Percentiles rank a stretch among this genome's conserved stretches.
Conservation (phyloP, 2,888 invertebrate species). For the Electrophaes corylata region DNA sequence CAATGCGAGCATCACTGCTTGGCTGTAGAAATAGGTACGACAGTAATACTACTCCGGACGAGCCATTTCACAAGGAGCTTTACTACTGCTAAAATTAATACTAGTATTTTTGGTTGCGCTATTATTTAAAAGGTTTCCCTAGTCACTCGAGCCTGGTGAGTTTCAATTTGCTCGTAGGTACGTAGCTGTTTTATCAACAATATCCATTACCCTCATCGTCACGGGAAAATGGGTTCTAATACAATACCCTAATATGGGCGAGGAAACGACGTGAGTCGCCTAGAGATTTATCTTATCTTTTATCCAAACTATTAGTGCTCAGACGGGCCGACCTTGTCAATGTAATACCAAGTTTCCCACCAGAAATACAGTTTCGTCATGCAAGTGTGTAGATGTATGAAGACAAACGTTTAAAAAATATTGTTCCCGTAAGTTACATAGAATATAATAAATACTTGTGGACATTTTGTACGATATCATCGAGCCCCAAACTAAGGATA, state of each 20-base stretch:
- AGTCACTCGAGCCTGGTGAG: neutral
- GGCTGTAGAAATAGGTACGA: too few species aligned
- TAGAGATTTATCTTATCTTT: slow-evolving; percentile 52
- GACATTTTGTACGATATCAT: too few species aligned
- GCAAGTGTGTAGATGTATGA: too few species aligned
- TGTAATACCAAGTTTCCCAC: slow-evolving; percentile 45
- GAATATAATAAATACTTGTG: too few species aligned
- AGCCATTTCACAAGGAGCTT: too few species aligned
- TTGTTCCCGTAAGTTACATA: too few species aligned
- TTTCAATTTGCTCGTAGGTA: slow-evolving; percentile 22
- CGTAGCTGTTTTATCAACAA: slow-evolving; percentile 31
- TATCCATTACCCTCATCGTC: slow-evolving; percentile 36
- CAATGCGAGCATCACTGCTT: too few species aligned
- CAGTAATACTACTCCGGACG: too few species aligned
- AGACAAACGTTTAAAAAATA: too few species aligned
- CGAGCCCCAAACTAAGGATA: too few species aligned
- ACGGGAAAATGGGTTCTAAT: slow-evolving; percentile 31
- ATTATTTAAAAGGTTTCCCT: slow-evolving; percentile 20
- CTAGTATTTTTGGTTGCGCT: too few species aligned
- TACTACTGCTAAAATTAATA: too few species aligned
- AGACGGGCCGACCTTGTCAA: slow-evolving; percentile 44
- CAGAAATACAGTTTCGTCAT: neutral
- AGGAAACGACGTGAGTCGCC: slow-evolving; percentile 43
- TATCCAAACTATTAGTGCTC: slow-evolving; percentile 52
- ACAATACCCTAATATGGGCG: slow-evolving; percentile 31